phyloP scores from a whole-genome alignment of 2,888 invertebrate genomes.

The Nomada hirtipes region DNA sequence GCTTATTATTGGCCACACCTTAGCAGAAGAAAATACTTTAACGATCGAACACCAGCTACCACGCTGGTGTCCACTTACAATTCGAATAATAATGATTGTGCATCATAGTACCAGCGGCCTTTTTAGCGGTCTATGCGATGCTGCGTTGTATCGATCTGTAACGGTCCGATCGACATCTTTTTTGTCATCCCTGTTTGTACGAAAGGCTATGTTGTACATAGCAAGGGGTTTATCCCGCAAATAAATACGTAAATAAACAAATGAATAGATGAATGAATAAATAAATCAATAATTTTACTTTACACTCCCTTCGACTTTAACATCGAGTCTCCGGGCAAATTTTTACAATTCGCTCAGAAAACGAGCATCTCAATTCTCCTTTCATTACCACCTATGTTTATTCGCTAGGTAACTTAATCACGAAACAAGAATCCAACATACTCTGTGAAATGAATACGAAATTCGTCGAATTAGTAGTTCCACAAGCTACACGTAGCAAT shows the following conservation, averaged over 20 bases:
- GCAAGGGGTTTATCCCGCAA: not conserved
- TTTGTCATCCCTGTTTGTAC: not conserved
- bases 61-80: slow-evolving; percentile 13
- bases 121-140: not conserved
- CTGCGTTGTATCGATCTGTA: slow-evolving; percentile 3
- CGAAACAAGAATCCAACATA: not conserved
- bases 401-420: too few species aligned
- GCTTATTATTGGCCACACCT: slow-evolving; percentile 56
- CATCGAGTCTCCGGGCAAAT: not conserved
- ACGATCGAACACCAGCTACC: slow-evolving; percentile 20
- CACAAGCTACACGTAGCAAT: slow-evolving; percentile 41
- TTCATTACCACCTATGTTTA: too few species aligned
- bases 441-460: not conserved
- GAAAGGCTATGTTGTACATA: not conserved
- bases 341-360: too few species aligned
- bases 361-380: too few species aligned
- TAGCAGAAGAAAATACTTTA: slow-evolving; percentile 49
- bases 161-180: not conserved
- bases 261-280: too few species aligned
- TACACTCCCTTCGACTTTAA: not conserved
- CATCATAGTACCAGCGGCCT: slow-evolving; percentile 13
- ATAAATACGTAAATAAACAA: not conserved
- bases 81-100: slow-evolving; percentile 31
- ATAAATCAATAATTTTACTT: not conserved
- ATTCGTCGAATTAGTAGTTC: slow-evolving; percentile 40